phyloP scores from a whole-genome alignment of 2,797 vertebrate genomes.

The Rhinichthys osculus region DNA sequence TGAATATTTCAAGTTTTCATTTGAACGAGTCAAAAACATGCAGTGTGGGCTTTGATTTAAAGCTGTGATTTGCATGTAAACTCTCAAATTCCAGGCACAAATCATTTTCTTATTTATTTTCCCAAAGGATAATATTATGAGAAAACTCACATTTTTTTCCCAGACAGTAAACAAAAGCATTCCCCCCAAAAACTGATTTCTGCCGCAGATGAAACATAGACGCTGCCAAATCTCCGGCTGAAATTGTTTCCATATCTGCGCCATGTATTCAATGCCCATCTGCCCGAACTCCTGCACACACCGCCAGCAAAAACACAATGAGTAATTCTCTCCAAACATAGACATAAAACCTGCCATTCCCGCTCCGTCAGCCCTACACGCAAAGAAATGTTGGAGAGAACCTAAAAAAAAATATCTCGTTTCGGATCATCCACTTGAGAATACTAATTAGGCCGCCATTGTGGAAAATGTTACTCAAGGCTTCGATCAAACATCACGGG shows the following conservation, averaged over 20 bases:
- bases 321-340: conserved; percentile 65
- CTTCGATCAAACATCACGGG: conserved; percentile 41
- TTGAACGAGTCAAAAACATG: neutral
- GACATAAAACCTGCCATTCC: conserved; percentile 55
- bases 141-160: conserved; percentile 57
- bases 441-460: conserved; percentile 51
- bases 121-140: conserved; percentile 56
- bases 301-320: conserved; percentile 64
- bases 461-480: conserved; percentile 51
- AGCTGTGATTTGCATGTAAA: conserved; percentile 33
- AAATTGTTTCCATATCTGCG: conserved; percentile 66
- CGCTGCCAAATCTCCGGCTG: conserved; percentile 62
- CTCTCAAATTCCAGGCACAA: conserved; percentile 35
- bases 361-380: conserved; percentile 50
- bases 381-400: conserved; percentile 14
- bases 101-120: conserved; percentile 48
- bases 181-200: conserved; percentile 58
- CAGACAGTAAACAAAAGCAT: conserved; percentile 60
- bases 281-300: conserved; percentile 49
- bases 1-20: neutral
- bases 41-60: conserved; percentile 18
- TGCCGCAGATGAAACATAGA: conserved; percentile 63
- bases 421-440: conserved; percentile 50
- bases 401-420: conserved; percentile 48
- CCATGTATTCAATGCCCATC: conserved; percentile 60